Evolutionary conservation across 2,113 vertebrate genomes (phyloP), one percentile per base, ranked within the genome.

Genomic region (Seriola quinqueradiata): DNA sequence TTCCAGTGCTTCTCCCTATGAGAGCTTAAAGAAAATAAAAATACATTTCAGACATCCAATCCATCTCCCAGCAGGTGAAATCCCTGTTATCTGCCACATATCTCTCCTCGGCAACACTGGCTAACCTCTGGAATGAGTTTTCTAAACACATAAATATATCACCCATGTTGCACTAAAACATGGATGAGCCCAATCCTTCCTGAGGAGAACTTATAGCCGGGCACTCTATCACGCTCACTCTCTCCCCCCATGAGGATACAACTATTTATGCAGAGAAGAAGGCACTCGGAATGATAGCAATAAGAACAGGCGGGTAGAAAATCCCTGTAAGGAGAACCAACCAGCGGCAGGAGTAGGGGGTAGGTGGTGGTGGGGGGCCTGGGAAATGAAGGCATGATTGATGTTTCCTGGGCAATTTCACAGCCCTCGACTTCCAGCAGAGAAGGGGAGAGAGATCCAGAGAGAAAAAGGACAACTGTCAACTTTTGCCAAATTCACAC

Each of bases 361-460:
- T 57, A 4, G 17, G 3, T 0, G 16, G 42, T 4, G 52, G 50
- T 36, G 59, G 21, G 25, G 2, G 19, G 73, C 28, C 69, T 58
- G 73, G 72, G 67, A 86, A 90, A 83, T 76, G 83, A 70, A 82
- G 78, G 25, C 25, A n/a, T 74, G 86, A 93, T 89, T 87, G 89
- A 92, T 89, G 82, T 78, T 89, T 89, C 79, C 67, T 44, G 77
- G 75, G 63, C 70, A 87, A 91, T 92, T 93, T 92, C 82, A 89
- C 90, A 89, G 87, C 63, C 25, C 14, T 83, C 16, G 0, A 83
- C 81, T 77, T 91, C 87, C 81, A 87, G 73, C 85, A 52, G 87
- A 80, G 77, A 76, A 21, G 25, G 19, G 28, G 64, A 81, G 46
- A 25, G 80, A 38, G 65, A 57, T 19, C 14, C 21, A 66, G 64